These are phyloP conservation scores for Scyliorhinus canicula DNA, from an alignment of 2,797 vertebrate species.

Conservation along the genomic window DNA sequence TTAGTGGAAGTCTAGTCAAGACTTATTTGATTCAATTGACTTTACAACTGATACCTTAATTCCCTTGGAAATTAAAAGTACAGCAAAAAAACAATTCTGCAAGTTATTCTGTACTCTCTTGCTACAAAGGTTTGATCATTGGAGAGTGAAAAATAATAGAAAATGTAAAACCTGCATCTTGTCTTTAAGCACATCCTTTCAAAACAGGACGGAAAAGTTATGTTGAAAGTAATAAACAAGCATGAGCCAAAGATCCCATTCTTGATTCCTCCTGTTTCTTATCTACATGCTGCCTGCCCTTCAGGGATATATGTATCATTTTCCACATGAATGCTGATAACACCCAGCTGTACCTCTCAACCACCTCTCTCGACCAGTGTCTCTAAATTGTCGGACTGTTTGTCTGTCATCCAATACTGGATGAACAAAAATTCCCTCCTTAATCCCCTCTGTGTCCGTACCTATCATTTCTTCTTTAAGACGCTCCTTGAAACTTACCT, in stretches of 20 bases:
- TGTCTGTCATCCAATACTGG: background rate
- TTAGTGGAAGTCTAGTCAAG: background rate
- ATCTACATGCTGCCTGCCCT: background rate
- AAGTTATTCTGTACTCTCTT: background rate
- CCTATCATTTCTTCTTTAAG: background rate
- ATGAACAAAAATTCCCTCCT: background rate
- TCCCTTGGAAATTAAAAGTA: constrained; percentile 1
- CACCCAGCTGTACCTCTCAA: background rate
- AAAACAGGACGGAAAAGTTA: background rate
- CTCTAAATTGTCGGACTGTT: background rate
- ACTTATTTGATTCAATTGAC: background rate
- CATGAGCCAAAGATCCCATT: background rate
- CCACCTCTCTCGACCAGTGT: background rate
- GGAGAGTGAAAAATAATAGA: background rate
- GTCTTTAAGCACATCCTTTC: background rate
- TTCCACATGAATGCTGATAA: background rate
- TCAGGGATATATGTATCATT: background rate
- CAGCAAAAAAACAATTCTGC: background rate
- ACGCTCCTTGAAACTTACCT: background rate
- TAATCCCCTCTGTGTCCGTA: background rate
- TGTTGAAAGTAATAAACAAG: background rate
- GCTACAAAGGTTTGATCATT: background rate
- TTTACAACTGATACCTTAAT: background rate
- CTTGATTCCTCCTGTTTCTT: background rate
- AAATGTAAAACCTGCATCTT: background rate